Evolutionary conservation across 2,113 vertebrate genomes (phyloP), one percentile per base, ranked within the genome.

Genomic region (Menidia beryllina): DNA sequence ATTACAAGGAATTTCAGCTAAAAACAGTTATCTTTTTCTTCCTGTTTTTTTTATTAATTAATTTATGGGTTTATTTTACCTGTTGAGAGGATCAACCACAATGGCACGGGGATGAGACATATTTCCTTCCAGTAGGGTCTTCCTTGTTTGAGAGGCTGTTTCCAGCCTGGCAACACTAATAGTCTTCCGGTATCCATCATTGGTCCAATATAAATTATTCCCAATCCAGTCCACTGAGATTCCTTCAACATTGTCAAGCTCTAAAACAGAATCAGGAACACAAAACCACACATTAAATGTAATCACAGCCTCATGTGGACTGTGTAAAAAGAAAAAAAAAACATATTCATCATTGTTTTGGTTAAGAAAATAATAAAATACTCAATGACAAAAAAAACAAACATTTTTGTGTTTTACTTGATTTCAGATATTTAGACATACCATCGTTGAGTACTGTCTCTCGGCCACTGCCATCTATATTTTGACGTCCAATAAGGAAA

Each of bases 181-280:
- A 0, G 96, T 97, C 92, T 99, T 99, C 78, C 94, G 94, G 79
- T 96, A 95, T n/a, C 98, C 97, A 76, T 99, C 97, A 0, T 98
- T 99, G 36, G 98, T 99, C 98, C 98, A 99, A 39, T 98, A 99
- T 41, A 99, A 89, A 72, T 99, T 99, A 84, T 97, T 97, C 73
- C 96, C 97, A 86, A 99, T 96, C 98, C 98, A 99, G 81, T 99
- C 98, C 79, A 99, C 97, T 49, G 98, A 97, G 81, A 99, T 97
- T 17, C 98, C 98, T 87, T 99, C 98, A 19, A 99, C 97, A 41
- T 99, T 99, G 90, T 99, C 97, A 1, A 99, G 94, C 82, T 98
- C 97, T 99, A 68, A 43, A 55, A 72, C 14, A 81, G 6, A 75
- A 56, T 24, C 47, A 68, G 15, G 12, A 25, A 19, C 11, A 58